phyloP scores from a whole-genome alignment of 2,888 invertebrate species.

The Strigamia crassipes region DNA sequence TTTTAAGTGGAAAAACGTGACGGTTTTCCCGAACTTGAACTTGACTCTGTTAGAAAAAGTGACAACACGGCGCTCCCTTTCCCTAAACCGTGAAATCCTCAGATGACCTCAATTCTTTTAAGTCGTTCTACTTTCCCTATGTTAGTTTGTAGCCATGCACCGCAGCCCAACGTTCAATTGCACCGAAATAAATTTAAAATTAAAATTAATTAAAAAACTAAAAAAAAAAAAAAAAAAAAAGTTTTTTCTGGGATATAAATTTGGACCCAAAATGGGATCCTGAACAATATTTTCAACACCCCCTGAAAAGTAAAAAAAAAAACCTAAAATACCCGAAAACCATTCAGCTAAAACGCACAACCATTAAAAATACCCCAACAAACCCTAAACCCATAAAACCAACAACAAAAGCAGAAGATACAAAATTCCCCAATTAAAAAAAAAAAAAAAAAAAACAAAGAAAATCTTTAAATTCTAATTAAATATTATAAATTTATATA shows the following conservation, averaged over 20 bases:
- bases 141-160: not conserved
- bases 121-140: not conserved
- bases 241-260: too few relatives aligned
- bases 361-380: constrained; percentile 25
- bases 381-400: constrained; percentile 26
- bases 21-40: constrained; percentile 26
- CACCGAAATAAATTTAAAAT: not conserved
- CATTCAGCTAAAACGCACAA: not conserved
- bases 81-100: constrained; percentile 22
- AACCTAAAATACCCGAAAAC: not conserved
- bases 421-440: not conserved
- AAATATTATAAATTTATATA: too few relatives aligned
- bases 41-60: constrained; percentile 5
- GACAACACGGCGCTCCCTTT: constrained; percentile 25
- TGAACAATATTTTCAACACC: too few relatives aligned
- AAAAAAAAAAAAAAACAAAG: not conserved
- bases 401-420: constrained; percentile 1
- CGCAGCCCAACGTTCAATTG: not conserved
- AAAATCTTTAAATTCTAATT: not conserved
- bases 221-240: too few relatives aligned
- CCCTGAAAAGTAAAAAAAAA: not conserved
- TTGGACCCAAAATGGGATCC: too few relatives aligned
- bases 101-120: constrained; percentile 20
- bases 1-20: not conserved
- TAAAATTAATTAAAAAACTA: too few relatives aligned